Conservation (phyloP, 2,888 invertebrate genomes). For the Neoascia interrupta region DNA sequence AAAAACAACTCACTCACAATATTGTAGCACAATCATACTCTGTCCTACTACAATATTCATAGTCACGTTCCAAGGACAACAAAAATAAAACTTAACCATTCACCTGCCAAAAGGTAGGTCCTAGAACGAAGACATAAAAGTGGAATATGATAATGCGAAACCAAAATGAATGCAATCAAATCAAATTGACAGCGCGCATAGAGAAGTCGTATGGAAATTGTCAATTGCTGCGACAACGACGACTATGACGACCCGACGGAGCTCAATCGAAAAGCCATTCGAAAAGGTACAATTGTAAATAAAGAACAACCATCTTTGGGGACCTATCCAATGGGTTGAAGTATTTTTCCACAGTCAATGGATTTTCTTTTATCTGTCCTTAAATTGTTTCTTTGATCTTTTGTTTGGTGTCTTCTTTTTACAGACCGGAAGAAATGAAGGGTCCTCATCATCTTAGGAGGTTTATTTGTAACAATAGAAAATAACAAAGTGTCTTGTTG, state of each 20-base stretch:
- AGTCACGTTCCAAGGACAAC: too few relatives aligned
- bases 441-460: neutral
- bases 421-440: conserved; percentile 7
- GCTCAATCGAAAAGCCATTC: neutral
- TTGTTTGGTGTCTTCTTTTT: neutral
- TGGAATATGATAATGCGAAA: neutral
- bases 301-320: neutral
- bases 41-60: too few relatives aligned
- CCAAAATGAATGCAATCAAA: conserved; percentile 15
- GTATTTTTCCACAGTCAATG: neutral
- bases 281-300: neutral
- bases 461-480: neutral
- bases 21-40: too few relatives aligned
- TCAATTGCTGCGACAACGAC: neutral
- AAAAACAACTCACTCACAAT: too few relatives aligned
- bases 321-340: conserved; percentile 7
- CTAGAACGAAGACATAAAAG: neutral
- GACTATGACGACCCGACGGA: neutral
- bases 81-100: too few relatives aligned
- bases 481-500: neutral
- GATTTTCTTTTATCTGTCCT: neutral
- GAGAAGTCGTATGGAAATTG: conserved; percentile 9
- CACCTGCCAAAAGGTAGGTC: too few relatives aligned
- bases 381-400: conserved; percentile 9
- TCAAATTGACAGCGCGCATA: neutral